Percentiles rank a stretch among this genome's conserved stretches.
Conservation (phyloP, 1,140 invertebrate species). For the Heterodera carotae region DNA sequence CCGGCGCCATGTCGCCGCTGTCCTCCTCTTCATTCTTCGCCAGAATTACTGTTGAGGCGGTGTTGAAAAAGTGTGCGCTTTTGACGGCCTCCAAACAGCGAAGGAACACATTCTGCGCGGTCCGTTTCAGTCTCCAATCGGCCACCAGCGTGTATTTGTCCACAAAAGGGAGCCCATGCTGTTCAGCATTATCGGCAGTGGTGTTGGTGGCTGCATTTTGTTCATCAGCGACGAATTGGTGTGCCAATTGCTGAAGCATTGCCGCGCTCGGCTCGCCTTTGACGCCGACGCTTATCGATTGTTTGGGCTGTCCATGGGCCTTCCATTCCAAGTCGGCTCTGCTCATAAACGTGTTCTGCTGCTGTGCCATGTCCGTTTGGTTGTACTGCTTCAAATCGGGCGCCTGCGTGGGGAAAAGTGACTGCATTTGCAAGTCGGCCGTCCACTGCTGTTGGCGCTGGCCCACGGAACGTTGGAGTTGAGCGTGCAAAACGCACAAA, state of each 20-base stretch:
- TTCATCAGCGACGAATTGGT: constrained; percentile 8
- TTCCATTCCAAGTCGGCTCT: not conserved
- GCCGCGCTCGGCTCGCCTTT: not conserved
- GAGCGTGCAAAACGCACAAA: not conserved
- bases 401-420: not conserved
- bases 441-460: not conserved
- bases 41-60: not conserved
- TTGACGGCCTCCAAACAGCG: constrained; percentile 38
- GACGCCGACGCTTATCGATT: not conserved
- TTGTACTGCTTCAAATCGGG: not conserved
- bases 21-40: not conserved
- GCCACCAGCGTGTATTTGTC: constrained; percentile 40
- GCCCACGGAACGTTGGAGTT: not conserved
- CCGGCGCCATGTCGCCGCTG: too few species aligned
- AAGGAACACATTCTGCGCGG: constrained; percentile 23
- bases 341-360: not conserved
- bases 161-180: constrained; percentile 38
- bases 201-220: not conserved
- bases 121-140: constrained; percentile 32
- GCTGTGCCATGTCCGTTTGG: not conserved
- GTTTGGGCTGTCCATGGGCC: not conserved
- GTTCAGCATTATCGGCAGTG: too few species aligned
- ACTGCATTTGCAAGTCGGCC: not conserved
- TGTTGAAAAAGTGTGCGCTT: constrained; percentile 6
- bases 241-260: constrained; percentile 3